A percentile compares a stretch with the other conserved stretches of the same genome.
phyloP scores from a whole-genome alignment of 2,888 invertebrate genomes.

The Diarsia dahlii region DNA sequence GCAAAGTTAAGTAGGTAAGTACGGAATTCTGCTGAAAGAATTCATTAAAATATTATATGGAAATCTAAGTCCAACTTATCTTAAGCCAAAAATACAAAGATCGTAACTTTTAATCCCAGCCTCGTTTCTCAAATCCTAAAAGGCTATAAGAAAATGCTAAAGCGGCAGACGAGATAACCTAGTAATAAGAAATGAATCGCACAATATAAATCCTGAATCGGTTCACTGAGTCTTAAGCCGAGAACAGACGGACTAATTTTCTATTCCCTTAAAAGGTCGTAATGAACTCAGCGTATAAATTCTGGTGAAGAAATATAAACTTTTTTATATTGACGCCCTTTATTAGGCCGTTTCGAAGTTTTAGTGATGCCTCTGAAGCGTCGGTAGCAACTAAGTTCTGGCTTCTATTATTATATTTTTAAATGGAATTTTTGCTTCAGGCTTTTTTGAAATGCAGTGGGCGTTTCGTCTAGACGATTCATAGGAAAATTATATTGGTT shows the following conservation, averaged over 20 bases:
- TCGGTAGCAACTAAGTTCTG: slow-evolving; percentile 25
- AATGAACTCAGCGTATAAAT: slow-evolving; percentile 59
- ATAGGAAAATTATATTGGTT: neutral
- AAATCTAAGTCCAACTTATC: neutral
- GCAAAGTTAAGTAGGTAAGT: no score
- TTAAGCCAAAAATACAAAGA: neutral
- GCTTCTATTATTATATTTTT: slow-evolving; percentile 27
- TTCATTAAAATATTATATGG: neutral
- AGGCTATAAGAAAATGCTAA: slow-evolving; percentile 32
- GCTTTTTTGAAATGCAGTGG: slow-evolving; percentile 5
- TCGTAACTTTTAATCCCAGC: slow-evolving; percentile 12
- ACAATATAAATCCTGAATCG: slow-evolving; percentile 27
- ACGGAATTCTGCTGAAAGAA: neutral
- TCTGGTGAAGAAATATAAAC: slow-evolving; percentile 52
- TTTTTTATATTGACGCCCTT: slow-evolving; percentile 60
- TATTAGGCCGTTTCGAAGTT: slow-evolving; percentile 51
- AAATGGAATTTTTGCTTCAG: neutral
- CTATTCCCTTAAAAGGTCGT: slow-evolving; percentile 36
- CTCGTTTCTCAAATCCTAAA: slow-evolving; percentile 22
- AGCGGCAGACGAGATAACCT: slow-evolving; percentile 13
- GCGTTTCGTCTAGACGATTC: slow-evolving; percentile 31
- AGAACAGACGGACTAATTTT: slow-evolving; percentile 41
- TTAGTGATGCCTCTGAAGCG: slow-evolving; percentile 41
- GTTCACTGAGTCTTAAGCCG: slow-evolving; percentile 26
- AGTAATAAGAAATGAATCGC: slow-evolving; percentile 34